Percentiles rank a stretch among this genome's conserved stretches.
Evolutionary conservation across 2,113 vertebrate species (phyloP).

Genomic region (Poecile atricapillus): DNA sequence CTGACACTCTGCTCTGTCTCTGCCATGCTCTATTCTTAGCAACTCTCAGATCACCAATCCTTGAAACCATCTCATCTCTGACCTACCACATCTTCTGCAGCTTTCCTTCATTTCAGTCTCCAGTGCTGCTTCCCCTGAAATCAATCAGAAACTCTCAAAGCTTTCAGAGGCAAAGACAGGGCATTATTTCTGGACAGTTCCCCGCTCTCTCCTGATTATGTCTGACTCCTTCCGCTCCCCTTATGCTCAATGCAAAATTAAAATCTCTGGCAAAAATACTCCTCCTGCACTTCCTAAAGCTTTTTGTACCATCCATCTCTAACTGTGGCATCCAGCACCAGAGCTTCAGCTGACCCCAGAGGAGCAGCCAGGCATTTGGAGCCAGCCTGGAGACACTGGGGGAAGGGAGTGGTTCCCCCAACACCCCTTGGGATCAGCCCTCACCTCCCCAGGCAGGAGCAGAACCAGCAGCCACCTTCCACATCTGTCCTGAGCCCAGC

Average conservation of each 20-base stretch:
- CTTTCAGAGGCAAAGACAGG: background rate
- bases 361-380: accelerated
- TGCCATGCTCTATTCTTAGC: background rate
- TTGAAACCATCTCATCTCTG: background rate
- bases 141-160: background rate
- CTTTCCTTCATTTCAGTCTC: background rate
- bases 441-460: background rate
- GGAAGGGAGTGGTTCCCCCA: accelerated
- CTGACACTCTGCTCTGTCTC: background rate
- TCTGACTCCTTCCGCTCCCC: background rate
- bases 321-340: background rate
- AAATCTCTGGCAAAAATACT: background rate
- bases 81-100: background rate
- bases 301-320: background rate
- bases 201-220: background rate
- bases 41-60: background rate
- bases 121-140: background rate
- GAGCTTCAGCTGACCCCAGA: background rate
- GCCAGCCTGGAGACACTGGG: accelerated
- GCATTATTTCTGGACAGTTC: background rate
- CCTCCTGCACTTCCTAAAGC: background rate
- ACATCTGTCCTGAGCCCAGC: background rate
- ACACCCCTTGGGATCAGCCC: background rate
- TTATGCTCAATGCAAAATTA: background rate
- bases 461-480: background rate